Evolutionary conservation across 2,888 invertebrate species (phyloP).

Genomic region (Tiliacea citrago): DNA sequence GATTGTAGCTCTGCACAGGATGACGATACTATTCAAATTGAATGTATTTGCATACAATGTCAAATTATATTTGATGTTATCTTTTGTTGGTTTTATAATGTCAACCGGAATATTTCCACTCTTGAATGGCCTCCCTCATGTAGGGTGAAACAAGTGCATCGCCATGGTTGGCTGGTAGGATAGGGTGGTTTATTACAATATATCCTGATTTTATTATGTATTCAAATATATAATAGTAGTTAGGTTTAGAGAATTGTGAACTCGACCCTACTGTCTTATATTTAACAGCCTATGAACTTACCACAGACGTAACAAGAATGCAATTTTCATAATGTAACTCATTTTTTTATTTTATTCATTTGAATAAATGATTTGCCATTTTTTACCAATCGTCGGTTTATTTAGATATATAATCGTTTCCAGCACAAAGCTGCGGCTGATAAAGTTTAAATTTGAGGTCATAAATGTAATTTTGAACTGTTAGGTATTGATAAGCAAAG

Average conservation of each 20-base stretch:
- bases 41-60: conserved; percentile 39
- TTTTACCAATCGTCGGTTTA: background rate
- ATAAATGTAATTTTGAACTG: conserved; percentile 45
- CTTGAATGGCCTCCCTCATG: conserved; percentile 36
- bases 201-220: conserved; percentile 9
- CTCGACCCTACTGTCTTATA: background rate
- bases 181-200: conserved; percentile 10
- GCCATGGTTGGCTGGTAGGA: conserved; percentile 22
- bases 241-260: background rate
- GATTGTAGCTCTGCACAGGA: fast-evolving
- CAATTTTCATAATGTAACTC: background rate
- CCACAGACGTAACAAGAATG: too few species aligned
- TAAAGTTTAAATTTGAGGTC: conserved; percentile 61
- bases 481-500: conserved; percentile 50
- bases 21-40: conserved; percentile 4
- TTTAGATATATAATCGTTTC: conserved; percentile 22
- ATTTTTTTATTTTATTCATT: background rate
- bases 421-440: conserved; percentile 37
- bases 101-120: conserved; percentile 37
- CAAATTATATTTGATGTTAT: conserved; percentile 21
- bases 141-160: conserved; percentile 34
- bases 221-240: background rate
- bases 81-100: conserved; percentile 8
- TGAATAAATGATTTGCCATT: background rate
- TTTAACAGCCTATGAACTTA: background rate